Evolutionary conservation across 2,888 invertebrate species (phyloP), one percentile per base, ranked within the genome.

Genomic region (Calameuta filiformis): DNA sequence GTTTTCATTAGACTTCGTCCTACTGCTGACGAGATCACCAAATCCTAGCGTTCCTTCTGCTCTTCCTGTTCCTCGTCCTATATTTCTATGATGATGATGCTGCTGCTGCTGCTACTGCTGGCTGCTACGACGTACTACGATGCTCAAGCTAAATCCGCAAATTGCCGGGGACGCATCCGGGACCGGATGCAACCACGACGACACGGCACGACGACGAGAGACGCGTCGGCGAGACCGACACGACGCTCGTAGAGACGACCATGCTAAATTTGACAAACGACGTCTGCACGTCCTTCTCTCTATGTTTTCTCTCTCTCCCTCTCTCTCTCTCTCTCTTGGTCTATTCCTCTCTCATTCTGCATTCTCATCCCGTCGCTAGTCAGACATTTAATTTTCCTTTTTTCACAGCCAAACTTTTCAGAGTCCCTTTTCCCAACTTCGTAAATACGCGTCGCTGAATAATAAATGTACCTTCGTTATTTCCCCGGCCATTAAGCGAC

Each of bases 251-350:
- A 23, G 56, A 56, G 56, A 56, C 56, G 56, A 23, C 56, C 56
- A 56, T 56, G 56, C 56, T 56, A 56, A 56, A 56, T 56, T 56
- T 56, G 56, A 56, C 56, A 56, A 56, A 56, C 56, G 56, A 56
- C 56, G 23, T 56, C 79, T 76, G 79, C 76, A 77, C 77, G 79
- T 69, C 77, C 76, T 76, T 76, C 76, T 75, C 77, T 77, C 80
- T 75, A 56, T 79, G 79, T 77, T 76, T 37, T 68, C 77, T 73
- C 68, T 75, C 77, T 77, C 35, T 68, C 37, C 31, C 34, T 73
- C 69, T 76, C 30, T 69, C 15, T 76, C 68, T 75, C 75, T 68
- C 69, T 37, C 71, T 40, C 68, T 79, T 40, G 37, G n/a, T 69
- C 73, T 78, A 68, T 56, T 56, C 3, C 56, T 23, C 56, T 56